Evolutionary conservation across 2,888 invertebrate genomes (phyloP), one percentile per base, ranked within the genome.

Genomic region (Xiphydria camelus): DNA sequence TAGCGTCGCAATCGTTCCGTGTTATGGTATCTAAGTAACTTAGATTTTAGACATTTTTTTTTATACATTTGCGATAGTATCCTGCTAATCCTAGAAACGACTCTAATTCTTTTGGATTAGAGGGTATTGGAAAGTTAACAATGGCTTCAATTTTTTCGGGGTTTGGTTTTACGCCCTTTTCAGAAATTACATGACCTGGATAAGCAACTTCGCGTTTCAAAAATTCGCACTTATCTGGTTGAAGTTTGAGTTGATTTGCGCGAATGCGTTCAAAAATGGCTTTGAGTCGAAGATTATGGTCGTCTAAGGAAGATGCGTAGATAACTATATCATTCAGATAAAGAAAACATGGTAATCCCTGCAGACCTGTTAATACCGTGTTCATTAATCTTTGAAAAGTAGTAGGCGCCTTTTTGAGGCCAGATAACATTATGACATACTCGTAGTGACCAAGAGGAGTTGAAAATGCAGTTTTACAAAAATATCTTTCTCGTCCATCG

Each of bases 391-490:
- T 23, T n/a, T 23, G 23, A n/a, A 23, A 23, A n/a, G 23, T 23
- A 2, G 1, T n/a, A n/a, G n/a, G n/a, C n/a, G 61, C 54, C 21
- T 52, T 50, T 5, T 31, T 9, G 1, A 61, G 20, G 2, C 58
- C 58, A 38, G 53, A 48, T 0, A 47, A 44, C 47, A 61, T 47
- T 1, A 45, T 26, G 12, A 39, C 44, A 19, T 49, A 59, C 17
- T 55, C 47, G 14, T 25, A 57, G 3, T 51, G 36, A 4, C 58
- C 53, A 12, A 26, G 18, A 1, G 33, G 48, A 1, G 50, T 48
- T 4, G 25, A 40, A 23, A 61, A 55, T 5, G 54, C 51, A 0
- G 60, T 61, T 31, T 55, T 56, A 6, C 19, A 32, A 12, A 33
- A 12, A 34, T 31, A 15, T 57, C 51, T 23, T 41, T 35, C 21